Conservation (phyloP, 37 sponge, comb jelly and placozoan species). For the Hexactinellida sp. region DNA sequence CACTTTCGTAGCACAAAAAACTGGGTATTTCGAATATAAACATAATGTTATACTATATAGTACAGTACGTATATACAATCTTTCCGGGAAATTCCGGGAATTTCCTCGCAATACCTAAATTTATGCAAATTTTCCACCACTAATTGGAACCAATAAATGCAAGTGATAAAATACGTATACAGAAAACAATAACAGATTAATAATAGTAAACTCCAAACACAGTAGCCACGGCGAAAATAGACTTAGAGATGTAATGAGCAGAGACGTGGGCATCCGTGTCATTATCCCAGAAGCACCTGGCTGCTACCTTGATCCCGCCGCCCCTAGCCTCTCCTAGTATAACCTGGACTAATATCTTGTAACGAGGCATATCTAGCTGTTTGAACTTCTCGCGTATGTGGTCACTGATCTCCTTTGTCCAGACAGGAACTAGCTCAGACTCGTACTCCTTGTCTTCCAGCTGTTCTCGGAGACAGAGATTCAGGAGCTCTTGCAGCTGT, state of each 20-base stretch:
- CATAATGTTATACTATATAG: too few species aligned
- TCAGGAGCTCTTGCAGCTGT: not conserved
- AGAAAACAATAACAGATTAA: not conserved
- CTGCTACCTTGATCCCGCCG: not conserved
- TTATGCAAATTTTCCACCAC: too few species aligned
- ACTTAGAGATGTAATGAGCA: not conserved
- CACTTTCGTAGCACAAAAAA: too few species aligned
- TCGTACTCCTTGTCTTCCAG: not conserved
- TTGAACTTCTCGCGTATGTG: constrained; percentile 8
- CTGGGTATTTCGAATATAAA: too few species aligned
- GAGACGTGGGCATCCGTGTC: not conserved
- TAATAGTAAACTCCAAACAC: constrained; percentile 13
- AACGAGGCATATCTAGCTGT: not conserved
- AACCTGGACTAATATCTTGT: constrained; percentile 11
- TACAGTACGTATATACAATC: too few species aligned
- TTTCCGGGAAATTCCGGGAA: too few species aligned
- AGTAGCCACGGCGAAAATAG: constrained; percentile 1
- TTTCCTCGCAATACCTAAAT: too few species aligned
- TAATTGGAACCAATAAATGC: not conserved
- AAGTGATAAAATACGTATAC: not conserved
- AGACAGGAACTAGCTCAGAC: not conserved
- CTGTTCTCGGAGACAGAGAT: not conserved
- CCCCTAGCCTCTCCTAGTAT: not conserved
- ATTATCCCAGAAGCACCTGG: constrained; percentile 7
- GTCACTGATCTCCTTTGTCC: not conserved